These are phyloP conservation scores for Montipora cactus DNA, from an alignment of 64 coral and sea anemone species.

Conservation along the genomic window DNA sequence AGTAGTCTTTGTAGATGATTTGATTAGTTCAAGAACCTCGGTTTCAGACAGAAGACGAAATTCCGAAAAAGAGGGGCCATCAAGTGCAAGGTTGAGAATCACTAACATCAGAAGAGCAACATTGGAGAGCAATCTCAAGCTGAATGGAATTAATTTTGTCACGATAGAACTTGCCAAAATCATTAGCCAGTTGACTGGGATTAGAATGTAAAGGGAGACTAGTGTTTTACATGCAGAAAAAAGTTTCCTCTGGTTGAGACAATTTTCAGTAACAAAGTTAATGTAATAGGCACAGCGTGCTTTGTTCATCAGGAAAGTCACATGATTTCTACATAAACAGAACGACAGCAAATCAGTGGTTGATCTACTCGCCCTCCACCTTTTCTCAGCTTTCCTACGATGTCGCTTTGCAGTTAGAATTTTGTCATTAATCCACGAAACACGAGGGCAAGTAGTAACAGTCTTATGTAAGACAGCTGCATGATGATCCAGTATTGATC, in stretches of 20 bases:
- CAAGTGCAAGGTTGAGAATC: no score
- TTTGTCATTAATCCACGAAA: slow-evolving; percentile 31
- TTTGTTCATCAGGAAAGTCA: slow-evolving; percentile 21
- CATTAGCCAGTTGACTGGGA: slow-evolving; percentile 1
- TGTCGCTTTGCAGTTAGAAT: slow-evolving; percentile 22
- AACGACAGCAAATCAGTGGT: slow-evolving; percentile 20
- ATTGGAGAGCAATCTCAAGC: background rate
- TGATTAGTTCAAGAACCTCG: slow-evolving; percentile 18
- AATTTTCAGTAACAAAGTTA: slow-evolving; percentile 26
- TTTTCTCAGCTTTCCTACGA: slow-evolving; percentile 20
- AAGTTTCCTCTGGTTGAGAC: slow-evolving; percentile 30
- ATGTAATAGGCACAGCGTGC: slow-evolving; percentile 22
- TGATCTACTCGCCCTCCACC: slow-evolving; percentile 16
- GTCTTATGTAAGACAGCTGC: slow-evolving; percentile 1
- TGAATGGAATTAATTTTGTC: background rate
- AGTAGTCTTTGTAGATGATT: background rate
- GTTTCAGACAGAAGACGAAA: background rate
- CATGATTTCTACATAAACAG: background rate
- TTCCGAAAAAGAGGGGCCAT: background rate
- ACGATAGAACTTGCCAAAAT: slow-evolving; percentile 7
- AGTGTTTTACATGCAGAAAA: slow-evolving; percentile 8
- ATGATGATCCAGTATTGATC: slow-evolving; percentile 7
- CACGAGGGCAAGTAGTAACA: slow-evolving; percentile 8
- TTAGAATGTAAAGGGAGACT: background rate
- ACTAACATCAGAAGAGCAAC: no score